Evolutionary conservation across 37 sponge, comb jelly and placozoan genomes (phyloP).

Genomic region (Hexactinellida sp.): DNA sequence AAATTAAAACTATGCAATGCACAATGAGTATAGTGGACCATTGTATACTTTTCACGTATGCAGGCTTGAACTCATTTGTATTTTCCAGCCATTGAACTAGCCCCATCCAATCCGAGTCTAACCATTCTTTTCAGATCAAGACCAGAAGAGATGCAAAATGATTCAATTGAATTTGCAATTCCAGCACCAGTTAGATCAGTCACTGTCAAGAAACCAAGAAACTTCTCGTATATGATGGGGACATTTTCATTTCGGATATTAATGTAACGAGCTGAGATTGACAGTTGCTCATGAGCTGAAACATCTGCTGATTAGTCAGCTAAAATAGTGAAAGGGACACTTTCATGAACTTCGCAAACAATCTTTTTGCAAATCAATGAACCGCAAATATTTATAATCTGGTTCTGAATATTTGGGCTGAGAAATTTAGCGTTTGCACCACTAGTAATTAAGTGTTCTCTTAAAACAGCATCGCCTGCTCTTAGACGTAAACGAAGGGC

Average conservation of each 20-base stretch:
- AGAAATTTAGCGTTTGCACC: neutral
- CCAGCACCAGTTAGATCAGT: neutral
- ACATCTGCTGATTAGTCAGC: neutral
- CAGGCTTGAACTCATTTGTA: constrained; percentile 10
- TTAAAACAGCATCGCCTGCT: neutral
- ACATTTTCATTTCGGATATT: neutral
- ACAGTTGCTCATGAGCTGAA: neutral
- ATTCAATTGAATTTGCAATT: neutral
- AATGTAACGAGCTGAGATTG: neutral
- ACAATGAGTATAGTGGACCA: constrained; percentile 9
- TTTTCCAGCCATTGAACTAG: constrained; percentile 12
- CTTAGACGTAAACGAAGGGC: no score
- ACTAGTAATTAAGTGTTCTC: neutral
- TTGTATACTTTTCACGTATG: constrained; percentile 12
- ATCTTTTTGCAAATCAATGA: neutral
- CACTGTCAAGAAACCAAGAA: neutral
- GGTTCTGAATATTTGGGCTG: neutral
- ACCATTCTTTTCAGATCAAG: constrained; percentile 17
- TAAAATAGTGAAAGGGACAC: neutral
- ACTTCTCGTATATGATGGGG: neutral
- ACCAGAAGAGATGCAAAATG: neutral
- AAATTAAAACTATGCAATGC: neutral
- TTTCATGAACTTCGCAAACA: neutral
- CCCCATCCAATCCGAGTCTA: neutral
- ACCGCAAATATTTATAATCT: neutral